Percentiles rank a stretch among this genome's conserved stretches.
phyloP scores from a whole-genome alignment of 1,140 invertebrate species.

The Lepidostoma basale region DNA sequence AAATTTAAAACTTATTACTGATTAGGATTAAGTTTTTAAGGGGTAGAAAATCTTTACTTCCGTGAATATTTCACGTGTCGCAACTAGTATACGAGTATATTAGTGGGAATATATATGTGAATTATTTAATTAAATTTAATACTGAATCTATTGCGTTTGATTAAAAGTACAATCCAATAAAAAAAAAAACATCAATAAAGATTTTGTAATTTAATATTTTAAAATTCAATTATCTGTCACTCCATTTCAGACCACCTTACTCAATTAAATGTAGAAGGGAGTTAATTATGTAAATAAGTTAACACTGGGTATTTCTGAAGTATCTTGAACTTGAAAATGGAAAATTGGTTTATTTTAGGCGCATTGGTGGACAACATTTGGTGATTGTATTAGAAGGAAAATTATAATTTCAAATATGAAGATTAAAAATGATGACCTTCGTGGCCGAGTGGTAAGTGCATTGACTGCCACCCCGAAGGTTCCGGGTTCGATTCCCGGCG shows the following conservation, averaged over 20 bases:
- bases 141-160: neutral
- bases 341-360: neutral
- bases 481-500: neutral
- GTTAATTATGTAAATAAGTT: neutral
- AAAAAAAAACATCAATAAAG: neutral
- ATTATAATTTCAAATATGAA: neutral
- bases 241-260: neutral
- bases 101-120: neutral
- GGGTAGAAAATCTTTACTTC: too few relatives aligned
- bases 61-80: too few relatives aligned
- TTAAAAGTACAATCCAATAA: neutral
- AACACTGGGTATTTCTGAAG: neutral
- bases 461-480: neutral
- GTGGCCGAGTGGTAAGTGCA: neutral
- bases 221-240: neutral
- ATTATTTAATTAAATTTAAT: neutral
- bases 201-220: neutral
- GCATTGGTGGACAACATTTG: neutral
- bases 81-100: too few relatives aligned
- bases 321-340: neutral
- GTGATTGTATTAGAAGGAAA: neutral
- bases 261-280: neutral
- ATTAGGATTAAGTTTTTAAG: too few relatives aligned
- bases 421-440: neutral
- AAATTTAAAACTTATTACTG: too few relatives aligned